These are phyloP conservation scores for Lepus europaeus DNA, from an alignment of 2,113 vertebrate species.

Conservation along the genomic window DNA sequence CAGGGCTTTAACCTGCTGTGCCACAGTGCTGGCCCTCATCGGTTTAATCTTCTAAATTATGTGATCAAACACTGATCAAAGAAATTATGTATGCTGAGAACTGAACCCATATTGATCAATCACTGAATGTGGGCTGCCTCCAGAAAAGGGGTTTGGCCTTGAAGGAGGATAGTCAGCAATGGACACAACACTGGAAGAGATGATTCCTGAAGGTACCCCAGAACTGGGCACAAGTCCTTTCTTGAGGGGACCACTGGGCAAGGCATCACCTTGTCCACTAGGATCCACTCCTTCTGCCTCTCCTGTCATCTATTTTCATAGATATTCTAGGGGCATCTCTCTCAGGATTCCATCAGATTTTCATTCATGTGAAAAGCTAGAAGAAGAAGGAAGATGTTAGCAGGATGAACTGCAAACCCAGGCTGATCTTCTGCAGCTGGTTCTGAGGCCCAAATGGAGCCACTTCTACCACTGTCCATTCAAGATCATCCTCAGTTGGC, in stretches of 20 bases:
- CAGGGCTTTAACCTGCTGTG: too few species aligned
- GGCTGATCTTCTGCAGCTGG: neutral
- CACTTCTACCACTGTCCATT: neutral
- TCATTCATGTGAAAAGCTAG: neutral
- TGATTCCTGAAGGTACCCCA: neutral
- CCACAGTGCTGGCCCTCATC: too few species aligned
- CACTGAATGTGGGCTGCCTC: neutral
- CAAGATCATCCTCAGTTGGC: neutral
- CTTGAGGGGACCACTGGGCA: neutral
- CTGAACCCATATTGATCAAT: neutral
- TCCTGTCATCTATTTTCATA: neutral
- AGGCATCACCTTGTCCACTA: neutral
- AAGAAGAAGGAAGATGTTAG: neutral
- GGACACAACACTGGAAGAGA: neutral
- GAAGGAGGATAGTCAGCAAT: neutral
- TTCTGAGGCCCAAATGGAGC: neutral
- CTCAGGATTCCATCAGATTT: neutral
- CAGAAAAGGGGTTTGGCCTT: rapidly evolving
- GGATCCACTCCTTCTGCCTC: neutral
- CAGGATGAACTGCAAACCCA: neutral
- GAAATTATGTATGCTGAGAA: neutral
- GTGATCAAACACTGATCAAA: neutral
- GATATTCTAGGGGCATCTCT: neutral
- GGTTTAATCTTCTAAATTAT: neutral
- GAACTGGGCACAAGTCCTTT: neutral